These are phyloP conservation scores for Syngnathus floridae DNA, from an alignment of 2,113 vertebrate species.

Conservation along the genomic window DNA sequence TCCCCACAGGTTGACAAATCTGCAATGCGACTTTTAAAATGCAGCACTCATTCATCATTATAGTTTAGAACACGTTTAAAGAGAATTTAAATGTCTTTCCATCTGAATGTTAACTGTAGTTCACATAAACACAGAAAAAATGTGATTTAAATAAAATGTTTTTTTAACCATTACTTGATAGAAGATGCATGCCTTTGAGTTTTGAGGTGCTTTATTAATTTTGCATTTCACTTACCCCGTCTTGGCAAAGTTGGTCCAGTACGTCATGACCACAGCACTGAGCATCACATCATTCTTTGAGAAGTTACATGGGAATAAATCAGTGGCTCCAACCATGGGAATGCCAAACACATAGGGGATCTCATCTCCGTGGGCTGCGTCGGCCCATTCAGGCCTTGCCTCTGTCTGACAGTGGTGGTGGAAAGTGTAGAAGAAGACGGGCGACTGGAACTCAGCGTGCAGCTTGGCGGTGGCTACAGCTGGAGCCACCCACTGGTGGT, in stretches of 20 bases:
- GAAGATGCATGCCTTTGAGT: not conserved
- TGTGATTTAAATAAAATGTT: no score
- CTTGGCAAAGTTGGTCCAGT: conserved; percentile 97
- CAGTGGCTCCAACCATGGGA: conserved; percentile 91
- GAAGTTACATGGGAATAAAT: conserved; percentile 96
- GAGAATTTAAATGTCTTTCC: no score
- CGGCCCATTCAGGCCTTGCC: conserved; percentile 88
- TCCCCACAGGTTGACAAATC: no score
- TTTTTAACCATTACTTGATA: not conserved
- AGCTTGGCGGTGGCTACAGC: conserved; percentile 92
- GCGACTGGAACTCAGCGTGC: conserved; percentile 94
- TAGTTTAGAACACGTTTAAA: no score
- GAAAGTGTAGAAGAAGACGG: conserved; percentile 94
- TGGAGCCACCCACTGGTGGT: conserved; percentile 95
- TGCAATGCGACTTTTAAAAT: no score
- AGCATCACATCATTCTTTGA: conserved; percentile 96
- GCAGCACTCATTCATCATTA: no score
- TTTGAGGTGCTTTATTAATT: not conserved
- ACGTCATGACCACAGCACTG: conserved; percentile 92
- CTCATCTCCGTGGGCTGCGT: conserved; percentile 90
- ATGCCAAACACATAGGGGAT: conserved; percentile 92
- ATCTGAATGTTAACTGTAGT: no score
- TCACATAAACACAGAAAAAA: no score
- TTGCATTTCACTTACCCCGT: conserved; percentile 72
- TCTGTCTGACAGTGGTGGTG: conserved; percentile 98